Evolutionary conservation across 2,888 invertebrate genomes (phyloP).

Genomic region (Melanostoma scalare): DNA sequence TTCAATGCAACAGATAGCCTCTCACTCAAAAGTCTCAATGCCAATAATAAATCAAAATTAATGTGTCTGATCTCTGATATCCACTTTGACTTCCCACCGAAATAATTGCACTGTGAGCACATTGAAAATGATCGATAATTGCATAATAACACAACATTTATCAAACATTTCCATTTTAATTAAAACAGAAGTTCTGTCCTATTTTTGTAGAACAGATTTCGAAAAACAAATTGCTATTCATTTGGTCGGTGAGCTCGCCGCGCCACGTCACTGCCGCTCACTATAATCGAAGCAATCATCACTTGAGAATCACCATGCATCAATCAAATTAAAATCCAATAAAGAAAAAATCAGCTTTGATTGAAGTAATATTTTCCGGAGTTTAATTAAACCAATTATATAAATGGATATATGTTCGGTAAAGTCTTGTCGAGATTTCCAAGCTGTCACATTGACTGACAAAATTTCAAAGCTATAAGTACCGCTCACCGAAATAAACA

Average conservation of each 20-base stretch:
- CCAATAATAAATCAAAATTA: constrained; percentile 18
- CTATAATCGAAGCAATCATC: constrained; percentile 48
- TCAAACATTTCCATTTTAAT: constrained; percentile 30
- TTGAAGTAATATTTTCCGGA: constrained; percentile 48
- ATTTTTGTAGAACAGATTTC: constrained; percentile 16
- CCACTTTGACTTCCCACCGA: background rate
- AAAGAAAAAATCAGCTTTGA: constrained; percentile 51
- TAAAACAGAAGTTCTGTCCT: constrained; percentile 57
- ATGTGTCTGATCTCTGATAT: background rate
- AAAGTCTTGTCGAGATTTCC: constrained; percentile 26
- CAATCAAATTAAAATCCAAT: constrained; percentile 72
- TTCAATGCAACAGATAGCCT: too few species aligned
- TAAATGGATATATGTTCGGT: background rate
- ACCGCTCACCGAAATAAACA: constrained; percentile 12
- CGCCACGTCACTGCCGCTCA: background rate
- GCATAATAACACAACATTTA: constrained; percentile 31
- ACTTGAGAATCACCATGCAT: constrained; percentile 41
- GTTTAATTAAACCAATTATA: constrained; percentile 65
- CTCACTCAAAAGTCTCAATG: background rate
- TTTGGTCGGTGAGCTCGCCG: background rate
- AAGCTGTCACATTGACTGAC: constrained; percentile 29
- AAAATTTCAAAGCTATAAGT: constrained; percentile 16
- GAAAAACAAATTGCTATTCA: constrained; percentile 33
- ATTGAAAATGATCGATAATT: constrained; percentile 40
- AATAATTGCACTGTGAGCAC: background rate